Base-by-base conservation (phyloP, 2,797 vertebrate genomes). In the Capromys pilorides region DNA sequence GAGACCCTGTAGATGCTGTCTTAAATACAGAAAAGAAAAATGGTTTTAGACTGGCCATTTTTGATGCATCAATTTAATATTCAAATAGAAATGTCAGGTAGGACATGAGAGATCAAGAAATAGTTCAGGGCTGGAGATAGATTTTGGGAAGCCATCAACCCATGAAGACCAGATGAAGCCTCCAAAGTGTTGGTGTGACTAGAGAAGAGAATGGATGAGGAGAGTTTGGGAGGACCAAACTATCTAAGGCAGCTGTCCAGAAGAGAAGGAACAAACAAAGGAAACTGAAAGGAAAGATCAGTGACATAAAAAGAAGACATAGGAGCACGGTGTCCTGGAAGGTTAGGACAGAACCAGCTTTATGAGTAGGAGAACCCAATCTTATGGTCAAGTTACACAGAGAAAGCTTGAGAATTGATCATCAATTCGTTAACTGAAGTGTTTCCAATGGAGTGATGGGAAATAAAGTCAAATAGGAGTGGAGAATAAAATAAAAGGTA, bases 361-460 rank as follows among this genome's bases (percentile, higher is more conserved):
- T 31, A 21, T 36, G 18, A 67, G 71, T 2, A 28, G 24, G 18
- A 18, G 2, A 45, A 19, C 2, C 16, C 24, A 67, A 64, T n/a
- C 3, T 1, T 1, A 19, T 51, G 8, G 1, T 71, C 19, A 0
- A 13, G 22, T 4, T 2, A 3, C 88, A n/a, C 0, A 31, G 6
- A 24, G 0, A 9, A 66, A 18, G 19, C 41, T 61, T 51, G 22
- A 49, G 31, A 62, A 21, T 0, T n/a, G 14, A 73, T 13, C 10
- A 6, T 10, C 2, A 8, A 49, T 54, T 79, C 49, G n/a, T 36
- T 12, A 2, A 69, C 5, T 9, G 57, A 73, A 62, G 49, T 36
- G 13, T 51, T 24, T 45, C 24, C 24, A 9, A 0, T 5, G 9
- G n/a, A 69, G 21, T 51, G 1, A 41, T 6, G 26, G 11, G 7